Evolutionary conservation across 1,140 invertebrate species (phyloP), one percentile per base, ranked within the genome.

Genomic region (Lethrus apterus): DNA sequence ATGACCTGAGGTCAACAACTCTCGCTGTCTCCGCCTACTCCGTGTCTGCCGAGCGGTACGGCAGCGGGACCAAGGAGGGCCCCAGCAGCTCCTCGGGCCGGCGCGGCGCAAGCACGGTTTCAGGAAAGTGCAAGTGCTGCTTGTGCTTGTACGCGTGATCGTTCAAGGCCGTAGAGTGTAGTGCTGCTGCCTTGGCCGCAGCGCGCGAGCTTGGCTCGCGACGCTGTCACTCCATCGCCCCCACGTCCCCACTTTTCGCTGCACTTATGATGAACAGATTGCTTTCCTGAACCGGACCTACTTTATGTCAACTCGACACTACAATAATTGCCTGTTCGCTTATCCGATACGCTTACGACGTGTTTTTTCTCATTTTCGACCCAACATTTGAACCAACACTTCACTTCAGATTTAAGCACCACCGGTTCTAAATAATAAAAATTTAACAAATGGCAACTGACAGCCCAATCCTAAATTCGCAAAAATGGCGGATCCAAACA

Each of bases 1-100:
- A 58, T 65, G 63, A 64, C 60, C 63, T 61, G 56, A 62, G 63
- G 63, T 65, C 63, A 65, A 65, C 62, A 65, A 65, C 63, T 62
- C 57, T 61, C 58, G 52, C 52, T 62, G 57, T 63, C 59, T 59
- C 62, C 63, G 56, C 60, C 63, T 56, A 64, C 62, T 64, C 52
- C 46, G 45, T 56, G 59, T 63, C 56, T 63, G 59, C 53, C 52
- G 26, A 45, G 31, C 23, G 30, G 26, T 14, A 40, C 23, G 17
- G 18, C 11, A 44, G 45, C 44, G 24, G 30, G 43, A 33, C 33
- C 34, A 38, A 20, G 11, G 19, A 47, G 21, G 17, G 34, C 11
- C 13, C 21, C 10, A 9, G 14, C 7, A 10, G 19, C 40, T 3
- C 4, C 4, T 42, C 11, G 4, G 26, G 35, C 17, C n/a, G 11